These are phyloP conservation scores for Lasioglossum oenotherae DNA, from an alignment of 2,888 invertebrate genomes.

Conservation along the genomic window DNA sequence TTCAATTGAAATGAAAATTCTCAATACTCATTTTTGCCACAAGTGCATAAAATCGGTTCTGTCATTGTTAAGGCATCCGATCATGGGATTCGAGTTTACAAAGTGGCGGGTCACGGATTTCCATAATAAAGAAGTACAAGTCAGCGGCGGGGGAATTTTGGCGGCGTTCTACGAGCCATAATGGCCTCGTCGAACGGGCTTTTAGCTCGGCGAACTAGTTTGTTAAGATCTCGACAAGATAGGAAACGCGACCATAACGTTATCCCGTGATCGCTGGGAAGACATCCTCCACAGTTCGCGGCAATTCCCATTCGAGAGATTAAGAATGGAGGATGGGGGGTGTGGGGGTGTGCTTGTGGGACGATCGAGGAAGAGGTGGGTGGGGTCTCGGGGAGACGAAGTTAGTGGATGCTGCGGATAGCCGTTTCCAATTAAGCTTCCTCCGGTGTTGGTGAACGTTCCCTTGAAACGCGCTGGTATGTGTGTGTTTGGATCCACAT, in stretches of 20 bases:
- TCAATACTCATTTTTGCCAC: too few species aligned
- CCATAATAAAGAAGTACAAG: conserved; percentile 16
- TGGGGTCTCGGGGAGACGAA: conserved; percentile 12
- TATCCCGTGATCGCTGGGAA: conserved; percentile 46
- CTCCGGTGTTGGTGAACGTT: conserved; percentile 20
- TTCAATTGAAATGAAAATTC: too few species aligned
- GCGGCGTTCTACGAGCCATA: not conserved
- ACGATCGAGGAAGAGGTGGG: not conserved
- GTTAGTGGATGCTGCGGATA: conserved; percentile 45
- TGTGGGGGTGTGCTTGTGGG: conserved; percentile 20
- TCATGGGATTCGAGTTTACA: not conserved
- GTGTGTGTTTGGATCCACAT: conserved; percentile 9
- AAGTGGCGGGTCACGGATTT: not conserved
- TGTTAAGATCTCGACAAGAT: conserved; percentile 59
- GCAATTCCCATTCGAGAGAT: conserved; percentile 70
- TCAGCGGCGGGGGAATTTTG: not conserved
- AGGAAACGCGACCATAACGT: conserved; percentile 44
- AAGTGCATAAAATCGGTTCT: too few species aligned
- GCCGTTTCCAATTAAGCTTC: conserved; percentile 70
- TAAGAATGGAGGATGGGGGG: conserved; percentile 57
- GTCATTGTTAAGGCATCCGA: too few species aligned
- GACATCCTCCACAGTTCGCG: conserved; percentile 42
- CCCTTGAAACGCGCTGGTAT: conserved; percentile 18
- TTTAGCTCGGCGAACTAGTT: conserved; percentile 30
- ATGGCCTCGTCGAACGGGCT: conserved; percentile 4